Base-by-base conservation (phyloP, 2,797 vertebrate species). In the Anniella stebbinsi region DNA sequence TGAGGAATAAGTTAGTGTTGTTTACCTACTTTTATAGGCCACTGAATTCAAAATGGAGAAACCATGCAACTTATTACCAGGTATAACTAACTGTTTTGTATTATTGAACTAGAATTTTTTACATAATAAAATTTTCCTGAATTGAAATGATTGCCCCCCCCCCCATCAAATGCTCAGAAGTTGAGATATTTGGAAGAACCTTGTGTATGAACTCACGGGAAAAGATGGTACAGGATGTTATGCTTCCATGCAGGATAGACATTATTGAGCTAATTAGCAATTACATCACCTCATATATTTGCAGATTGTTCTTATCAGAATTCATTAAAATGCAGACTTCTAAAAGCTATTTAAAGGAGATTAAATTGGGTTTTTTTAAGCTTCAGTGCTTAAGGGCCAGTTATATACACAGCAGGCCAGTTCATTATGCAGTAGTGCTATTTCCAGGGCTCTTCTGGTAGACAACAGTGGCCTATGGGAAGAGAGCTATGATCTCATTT, bases 251-350 rank as follows among this genome's bases (percentile, higher is more conserved):
- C 63, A 81, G 23, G 17, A 60, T 41, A 84, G 60, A 51, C 75
- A 36, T 76, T 4, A 51, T 13, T 36, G 28, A 28, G 57, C 45
- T 89, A 89, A 76, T 66, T 66, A 83, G 33, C 70, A 83, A 66
- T 88, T 66, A 48, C 12, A 67, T 48, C 60, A 66, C 45, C 66
- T 38, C 69, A 38, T 48, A 15, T 57, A 45, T 33, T 76, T 67
- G 41, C 81, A 51, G 15, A 30, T 38, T 60, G 38, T 36, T 75
- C 57, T 76, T 66, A 67, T 51, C 30, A 77, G n/a, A 38, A 76
- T 67, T 38, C 41, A 89, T 89, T 89, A 89, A 76, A 84, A 76
- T 82, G 30, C 41, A 86, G 30, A 70, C 1, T 82, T 33, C 36
- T 88, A 88, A 73, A 60, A 17, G 28, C 25, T 69, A 33, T 51